Conservation (phyloP, 37 sponge, comb jelly and placozoan species). For the Hormiphora californensis region DNA sequence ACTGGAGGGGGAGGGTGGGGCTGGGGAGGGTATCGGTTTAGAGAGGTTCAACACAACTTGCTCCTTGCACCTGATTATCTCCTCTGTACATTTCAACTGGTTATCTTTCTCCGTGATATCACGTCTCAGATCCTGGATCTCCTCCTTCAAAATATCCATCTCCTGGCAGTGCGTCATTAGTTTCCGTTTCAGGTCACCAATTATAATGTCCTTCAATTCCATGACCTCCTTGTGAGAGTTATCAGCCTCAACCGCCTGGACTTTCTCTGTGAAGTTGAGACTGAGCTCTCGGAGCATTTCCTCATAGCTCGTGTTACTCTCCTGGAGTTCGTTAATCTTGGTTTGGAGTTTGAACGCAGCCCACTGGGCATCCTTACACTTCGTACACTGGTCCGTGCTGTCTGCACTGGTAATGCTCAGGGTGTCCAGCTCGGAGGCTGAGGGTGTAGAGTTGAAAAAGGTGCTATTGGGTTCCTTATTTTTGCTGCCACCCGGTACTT, state of each 20-base stretch:
- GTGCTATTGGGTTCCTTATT: conserved; percentile 11
- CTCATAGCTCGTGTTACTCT: conserved; percentile 23
- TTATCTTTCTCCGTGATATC: not conserved
- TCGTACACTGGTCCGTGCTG: not conserved
- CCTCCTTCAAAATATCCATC: conserved; percentile 34
- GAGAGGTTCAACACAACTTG: conserved; percentile 46
- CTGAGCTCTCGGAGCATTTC: conserved; percentile 23
- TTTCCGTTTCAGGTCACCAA: conserved; percentile 45
- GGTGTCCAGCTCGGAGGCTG: not conserved
- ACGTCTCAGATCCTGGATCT: not conserved
- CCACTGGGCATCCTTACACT: conserved; percentile 50
- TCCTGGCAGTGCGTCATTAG: conserved; percentile 48
- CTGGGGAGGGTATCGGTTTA: not conserved
- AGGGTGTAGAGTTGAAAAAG: not conserved
- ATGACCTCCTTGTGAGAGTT: not conserved
- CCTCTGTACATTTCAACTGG: conserved; percentile 28
- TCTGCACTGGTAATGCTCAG: conserved; percentile 21
- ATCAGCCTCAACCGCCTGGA: not conserved
- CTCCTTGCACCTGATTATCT: conserved; percentile 22
- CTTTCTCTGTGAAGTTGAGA: conserved; percentile 42
- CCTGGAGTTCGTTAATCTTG: conserved; percentile 23
- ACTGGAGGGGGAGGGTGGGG: not conserved
- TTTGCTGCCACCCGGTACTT: not conserved
- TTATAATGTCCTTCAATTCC: conserved; percentile 19
- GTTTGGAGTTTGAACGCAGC: conserved; percentile 42